Percentiles rank a stretch among this genome's conserved stretches.
These are phyloP conservation scores for Diachasmimorpha longicaudata DNA, from an alignment of 1,140 invertebrate genomes.

Conservation along the genomic window DNA sequence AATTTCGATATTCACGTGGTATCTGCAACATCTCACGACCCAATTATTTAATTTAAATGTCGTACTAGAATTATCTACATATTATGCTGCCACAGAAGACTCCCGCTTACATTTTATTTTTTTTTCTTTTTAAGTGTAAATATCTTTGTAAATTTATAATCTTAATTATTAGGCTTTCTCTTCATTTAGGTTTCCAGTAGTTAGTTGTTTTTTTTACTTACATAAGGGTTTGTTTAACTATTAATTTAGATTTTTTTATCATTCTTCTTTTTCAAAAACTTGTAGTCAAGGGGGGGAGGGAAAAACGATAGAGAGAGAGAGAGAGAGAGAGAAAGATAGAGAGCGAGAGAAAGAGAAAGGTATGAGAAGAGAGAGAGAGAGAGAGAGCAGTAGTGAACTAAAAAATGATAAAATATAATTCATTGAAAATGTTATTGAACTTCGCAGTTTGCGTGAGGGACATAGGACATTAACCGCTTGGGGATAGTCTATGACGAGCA, in stretches of 20 bases:
- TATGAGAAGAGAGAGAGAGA: background rate
- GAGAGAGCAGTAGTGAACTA: no score
- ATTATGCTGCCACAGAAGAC: constrained; percentile 56
- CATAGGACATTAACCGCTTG: no score
- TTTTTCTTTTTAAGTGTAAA: constrained; percentile 46
- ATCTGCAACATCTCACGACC: background rate
- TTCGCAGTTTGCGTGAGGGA: no score
- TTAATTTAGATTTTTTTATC: constrained; percentile 20
- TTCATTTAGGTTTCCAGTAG: constrained; percentile 36
- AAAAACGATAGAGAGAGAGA: background rate
- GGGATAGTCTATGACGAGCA: background rate
- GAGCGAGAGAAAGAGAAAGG: no score
- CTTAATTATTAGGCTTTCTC: constrained; percentile 51
- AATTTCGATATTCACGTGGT: background rate
- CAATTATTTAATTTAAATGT: constrained; percentile 38
- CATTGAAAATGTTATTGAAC: no score
- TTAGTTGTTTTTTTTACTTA: constrained; percentile 21
- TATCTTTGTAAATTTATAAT: constrained; percentile 58
- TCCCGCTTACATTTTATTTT: constrained; percentile 39
- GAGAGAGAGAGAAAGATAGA: background rate
- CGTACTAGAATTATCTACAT: constrained; percentile 54
- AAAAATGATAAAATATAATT: no score
- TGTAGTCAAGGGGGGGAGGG: constrained; percentile 28
- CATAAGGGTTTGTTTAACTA: constrained; percentile 8
- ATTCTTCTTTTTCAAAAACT: constrained; percentile 20